phyloP scores from a whole-genome alignment of 1,140 invertebrate genomes.

The Lasaia peninsularis region DNA sequence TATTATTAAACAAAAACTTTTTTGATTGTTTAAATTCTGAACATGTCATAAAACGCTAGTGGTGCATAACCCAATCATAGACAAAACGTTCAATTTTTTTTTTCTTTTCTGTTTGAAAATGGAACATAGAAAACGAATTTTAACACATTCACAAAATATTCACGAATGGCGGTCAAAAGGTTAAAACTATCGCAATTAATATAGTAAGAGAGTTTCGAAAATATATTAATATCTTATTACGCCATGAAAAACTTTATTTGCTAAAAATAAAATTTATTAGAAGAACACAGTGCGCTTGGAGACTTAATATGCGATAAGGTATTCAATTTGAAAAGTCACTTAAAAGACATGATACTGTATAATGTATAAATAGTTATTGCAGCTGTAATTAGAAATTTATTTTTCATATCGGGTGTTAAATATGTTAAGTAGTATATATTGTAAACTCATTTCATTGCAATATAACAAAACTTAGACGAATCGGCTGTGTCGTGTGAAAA shows the following conservation, averaged over 20 bases:
- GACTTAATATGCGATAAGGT: conserved; percentile 48
- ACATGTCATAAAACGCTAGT: no score
- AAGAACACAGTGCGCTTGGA: conserved; percentile 63
- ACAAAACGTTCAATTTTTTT: not conserved
- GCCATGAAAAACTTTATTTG: conserved; percentile 46
- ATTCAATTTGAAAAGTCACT: conserved; percentile 47
- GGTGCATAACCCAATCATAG: no score
- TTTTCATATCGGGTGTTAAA: conserved; percentile 75
- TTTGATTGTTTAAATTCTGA: no score
- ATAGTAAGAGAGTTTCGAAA: conserved; percentile 16
- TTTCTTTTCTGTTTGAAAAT: not conserved
- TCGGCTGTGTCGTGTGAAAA: conserved; percentile 72
- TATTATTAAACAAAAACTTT: no score
- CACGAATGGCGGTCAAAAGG: conserved; percentile 4
- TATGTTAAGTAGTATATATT: conserved; percentile 73
- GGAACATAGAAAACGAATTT: not conserved
- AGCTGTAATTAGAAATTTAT: conserved; percentile 76
- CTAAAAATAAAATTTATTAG: conserved; percentile 40
- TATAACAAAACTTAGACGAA: conserved; percentile 63
- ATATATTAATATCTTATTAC: conserved; percentile 18
- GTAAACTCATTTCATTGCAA: conserved; percentile 61
- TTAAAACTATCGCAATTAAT: conserved; percentile 11
- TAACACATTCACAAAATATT: not conserved
- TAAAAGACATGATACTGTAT: conserved; percentile 57
- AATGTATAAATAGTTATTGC: conserved; percentile 77